Evolutionary conservation across 2,888 invertebrate genomes (phyloP).

Genomic region (Trimorus sp.): DNA sequence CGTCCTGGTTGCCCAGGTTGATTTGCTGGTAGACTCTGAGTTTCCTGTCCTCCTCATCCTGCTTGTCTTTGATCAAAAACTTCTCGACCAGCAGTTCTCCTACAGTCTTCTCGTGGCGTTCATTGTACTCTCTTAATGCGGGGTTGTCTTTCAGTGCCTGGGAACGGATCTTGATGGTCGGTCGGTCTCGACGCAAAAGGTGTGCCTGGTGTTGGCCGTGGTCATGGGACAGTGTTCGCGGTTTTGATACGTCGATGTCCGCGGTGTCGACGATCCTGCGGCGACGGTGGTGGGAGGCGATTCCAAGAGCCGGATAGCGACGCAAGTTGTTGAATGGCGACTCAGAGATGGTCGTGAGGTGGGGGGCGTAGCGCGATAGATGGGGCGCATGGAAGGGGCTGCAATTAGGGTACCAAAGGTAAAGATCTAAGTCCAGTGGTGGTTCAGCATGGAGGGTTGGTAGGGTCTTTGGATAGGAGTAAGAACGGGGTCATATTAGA

Average conservation of each 20-base stretch:
- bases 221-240: conserved; percentile 69
- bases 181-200: conserved; percentile 75
- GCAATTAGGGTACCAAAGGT: conserved; percentile 53
- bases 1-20: conserved; percentile 65
- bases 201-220: conserved; percentile 71
- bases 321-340: conserved; percentile 79
- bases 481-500: too few relatives aligned
- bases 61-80: conserved; percentile 86
- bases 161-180: conserved; percentile 80
- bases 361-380: conserved; percentile 86
- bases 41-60: conserved; percentile 72
- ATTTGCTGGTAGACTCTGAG: conserved; percentile 71
- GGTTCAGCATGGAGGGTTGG: neutral
- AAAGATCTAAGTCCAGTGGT: neutral
- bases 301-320: conserved; percentile 74
- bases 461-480: too few relatives aligned
- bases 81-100: conserved; percentile 90
- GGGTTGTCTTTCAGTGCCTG: conserved; percentile 81
- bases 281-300: conserved; percentile 83
- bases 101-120: conserved; percentile 85
- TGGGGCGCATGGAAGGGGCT: conserved; percentile 76
- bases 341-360: conserved; percentile 88
- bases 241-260: conserved; percentile 91
- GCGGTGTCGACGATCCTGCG: conserved; percentile 90
- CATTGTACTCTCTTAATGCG: conserved; percentile 79